These are phyloP conservation scores for Oedothorax gibbosus DNA, from an alignment of 1,140 invertebrate genomes.

Conservation along the genomic window DNA sequence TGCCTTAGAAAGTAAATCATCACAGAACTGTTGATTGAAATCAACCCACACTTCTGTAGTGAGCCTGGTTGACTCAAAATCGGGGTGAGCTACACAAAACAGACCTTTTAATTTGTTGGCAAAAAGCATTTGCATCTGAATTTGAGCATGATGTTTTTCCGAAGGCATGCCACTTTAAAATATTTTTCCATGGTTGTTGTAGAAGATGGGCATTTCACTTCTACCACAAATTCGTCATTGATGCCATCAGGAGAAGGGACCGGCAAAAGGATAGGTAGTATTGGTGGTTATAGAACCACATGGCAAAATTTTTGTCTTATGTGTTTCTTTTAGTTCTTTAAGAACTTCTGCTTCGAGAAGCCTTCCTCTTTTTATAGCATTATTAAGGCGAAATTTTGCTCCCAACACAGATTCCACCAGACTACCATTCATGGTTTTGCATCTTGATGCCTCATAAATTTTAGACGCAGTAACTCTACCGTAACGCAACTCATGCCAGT, in stretches of 20 bases:
- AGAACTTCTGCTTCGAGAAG: neutral
- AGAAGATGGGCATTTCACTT: neutral
- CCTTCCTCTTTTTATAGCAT: neutral
- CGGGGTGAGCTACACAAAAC: neutral
- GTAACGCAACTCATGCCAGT: neutral
- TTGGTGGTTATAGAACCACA: neutral
- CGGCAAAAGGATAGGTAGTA: neutral
- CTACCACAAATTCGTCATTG: neutral
- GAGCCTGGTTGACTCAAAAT: neutral
- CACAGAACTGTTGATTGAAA: no score
- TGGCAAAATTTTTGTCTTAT: neutral
- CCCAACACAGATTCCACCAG: neutral
- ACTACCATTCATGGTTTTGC: neutral
- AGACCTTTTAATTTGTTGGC: neutral
- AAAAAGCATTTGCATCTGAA: constrained; percentile 6
- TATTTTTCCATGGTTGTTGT: neutral
- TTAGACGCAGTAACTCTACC: neutral
- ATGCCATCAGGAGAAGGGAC: neutral
- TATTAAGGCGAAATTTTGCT: neutral
- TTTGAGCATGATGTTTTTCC: neutral
- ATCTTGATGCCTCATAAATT: neutral
- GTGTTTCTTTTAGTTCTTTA: neutral
- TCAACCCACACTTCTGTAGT: neutral
- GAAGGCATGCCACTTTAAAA: neutral
- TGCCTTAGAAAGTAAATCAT: no score